These are phyloP conservation scores for Craseonycteris thonglongyai DNA, from an alignment of 2,113 vertebrate genomes.

Conservation along the genomic window DNA sequence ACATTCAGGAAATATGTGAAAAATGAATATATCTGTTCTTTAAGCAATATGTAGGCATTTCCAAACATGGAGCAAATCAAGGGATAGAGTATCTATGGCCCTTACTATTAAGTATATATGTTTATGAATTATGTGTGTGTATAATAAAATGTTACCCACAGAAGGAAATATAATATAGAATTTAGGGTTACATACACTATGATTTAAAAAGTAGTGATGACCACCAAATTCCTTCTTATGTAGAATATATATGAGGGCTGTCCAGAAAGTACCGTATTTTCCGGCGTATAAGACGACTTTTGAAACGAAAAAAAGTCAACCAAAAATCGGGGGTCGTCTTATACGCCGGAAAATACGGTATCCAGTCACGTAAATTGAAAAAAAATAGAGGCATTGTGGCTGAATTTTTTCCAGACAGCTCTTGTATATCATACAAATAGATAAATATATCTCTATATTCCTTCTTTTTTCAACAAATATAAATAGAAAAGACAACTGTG, in stretches of 20 bases:
- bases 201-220: neutral
- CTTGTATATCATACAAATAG: neutral
- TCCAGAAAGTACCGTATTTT: no score
- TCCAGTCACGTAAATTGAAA: no score
- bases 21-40: neutral
- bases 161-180: neutral
- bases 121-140: neutral
- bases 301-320: no score
- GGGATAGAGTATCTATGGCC: neutral
- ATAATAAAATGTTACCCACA: neutral
- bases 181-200: neutral
- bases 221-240: neutral
- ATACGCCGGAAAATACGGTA: no score
- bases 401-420: no score
- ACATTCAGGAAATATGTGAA: neutral
- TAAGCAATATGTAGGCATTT: neutral
- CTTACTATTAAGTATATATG: neutral
- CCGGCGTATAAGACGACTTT: no score
- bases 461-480: neutral
- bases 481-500: neutral
- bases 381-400: no score
- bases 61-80: neutral
- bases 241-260: no score
- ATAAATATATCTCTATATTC: neutral
- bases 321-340: no score